phyloP scores from a whole-genome alignment of 2,888 invertebrate genomes.

The Aproaerema taeniolella region DNA sequence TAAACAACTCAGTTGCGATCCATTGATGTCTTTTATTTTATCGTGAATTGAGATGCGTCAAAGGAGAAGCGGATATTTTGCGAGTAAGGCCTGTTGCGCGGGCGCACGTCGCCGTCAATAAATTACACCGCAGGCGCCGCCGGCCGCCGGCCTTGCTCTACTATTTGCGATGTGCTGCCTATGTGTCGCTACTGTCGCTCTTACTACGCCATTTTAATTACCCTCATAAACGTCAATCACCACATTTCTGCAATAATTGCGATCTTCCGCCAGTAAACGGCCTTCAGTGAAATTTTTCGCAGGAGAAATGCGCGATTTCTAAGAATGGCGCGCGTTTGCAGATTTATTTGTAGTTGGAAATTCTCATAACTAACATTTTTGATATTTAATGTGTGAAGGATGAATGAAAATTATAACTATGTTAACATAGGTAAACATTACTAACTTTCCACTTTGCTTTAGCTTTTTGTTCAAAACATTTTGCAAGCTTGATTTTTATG shows the following conservation, averaged over 20 bases:
- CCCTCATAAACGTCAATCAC: conserved; percentile 53
- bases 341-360: too few species aligned
- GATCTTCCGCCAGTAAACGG: conserved; percentile 22
- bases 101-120: conserved; percentile 41
- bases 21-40: conserved; percentile 5
- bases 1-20: conserved; percentile 3
- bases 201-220: conserved; percentile 48
- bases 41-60: conserved; percentile 19
- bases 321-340: background rate
- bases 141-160: conserved; percentile 55
- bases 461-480: too few species aligned
- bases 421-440: too few species aligned
- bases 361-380: too few species aligned
- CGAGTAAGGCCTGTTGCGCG: conserved; percentile 30
- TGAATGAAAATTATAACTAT: too few species aligned
- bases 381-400: too few species aligned
- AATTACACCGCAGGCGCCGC: conserved; percentile 44
- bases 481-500: too few species aligned
- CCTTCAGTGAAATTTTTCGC: conserved; percentile 8
- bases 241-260: conserved; percentile 44
- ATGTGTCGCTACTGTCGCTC: conserved; percentile 26
- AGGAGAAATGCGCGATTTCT: conserved; percentile 5
- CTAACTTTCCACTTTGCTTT: too few species aligned
- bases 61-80: conserved; percentile 42
- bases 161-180: conserved; percentile 51